A percentile compares a stretch with the other conserved stretches of the same genome.
Conservation (phyloP, 2,888 invertebrate species). For the Kryphioiulus occultus region DNA sequence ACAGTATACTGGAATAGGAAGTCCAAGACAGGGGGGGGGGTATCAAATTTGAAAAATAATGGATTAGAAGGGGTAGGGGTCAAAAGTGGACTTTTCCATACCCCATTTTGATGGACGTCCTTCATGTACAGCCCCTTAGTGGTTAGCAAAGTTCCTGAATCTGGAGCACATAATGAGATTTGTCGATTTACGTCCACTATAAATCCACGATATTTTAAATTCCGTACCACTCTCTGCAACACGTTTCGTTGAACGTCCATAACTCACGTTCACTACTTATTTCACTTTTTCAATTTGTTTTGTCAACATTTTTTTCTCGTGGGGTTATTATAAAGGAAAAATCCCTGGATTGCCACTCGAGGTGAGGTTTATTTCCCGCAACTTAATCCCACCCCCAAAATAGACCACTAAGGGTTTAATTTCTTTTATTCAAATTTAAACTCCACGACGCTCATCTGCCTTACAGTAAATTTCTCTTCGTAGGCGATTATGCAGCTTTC, state of each 20-base stretch:
- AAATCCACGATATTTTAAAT: not conserved
- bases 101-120: too few species aligned
- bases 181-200: not conserved
- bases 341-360: not conserved
- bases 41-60: too few species aligned
- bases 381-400: not conserved
- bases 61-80: too few species aligned
- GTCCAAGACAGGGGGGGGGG: too few species aligned
- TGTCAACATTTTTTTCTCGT: not conserved
- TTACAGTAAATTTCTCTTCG: not conserved
- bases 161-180: too few species aligned
- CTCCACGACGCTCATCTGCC: not conserved
- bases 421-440: not conserved
- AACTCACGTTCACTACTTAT: not conserved
- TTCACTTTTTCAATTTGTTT: not conserved
- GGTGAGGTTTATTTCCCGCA: not conserved
- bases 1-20: too few species aligned
- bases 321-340: not conserved
- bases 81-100: too few species aligned
- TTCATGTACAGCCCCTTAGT: too few species aligned
- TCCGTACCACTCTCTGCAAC: not conserved
- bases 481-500: not conserved
- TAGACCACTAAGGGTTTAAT: not conserved
- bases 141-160: too few species aligned
- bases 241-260: slow-evolving; percentile 2